A percentile compares a stretch with the other conserved stretches of the same genome.
Conservation (phyloP, 2,888 invertebrate species). For the Drosophila niveifrons region DNA sequence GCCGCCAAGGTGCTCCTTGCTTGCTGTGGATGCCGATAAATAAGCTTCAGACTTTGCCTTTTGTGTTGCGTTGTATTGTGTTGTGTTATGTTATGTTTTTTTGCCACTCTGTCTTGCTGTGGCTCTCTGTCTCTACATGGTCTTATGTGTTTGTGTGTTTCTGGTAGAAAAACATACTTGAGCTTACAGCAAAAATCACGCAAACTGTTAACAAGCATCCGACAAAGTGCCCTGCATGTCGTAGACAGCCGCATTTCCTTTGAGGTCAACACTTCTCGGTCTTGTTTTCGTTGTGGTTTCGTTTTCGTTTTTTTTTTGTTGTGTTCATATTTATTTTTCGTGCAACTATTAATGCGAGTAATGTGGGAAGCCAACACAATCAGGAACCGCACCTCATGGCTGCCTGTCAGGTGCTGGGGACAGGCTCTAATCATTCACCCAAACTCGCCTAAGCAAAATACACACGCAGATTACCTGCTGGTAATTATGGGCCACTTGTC, state of each 20-base stretch:
- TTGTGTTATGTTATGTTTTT: slow-evolving; percentile 6
- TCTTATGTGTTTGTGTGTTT: slow-evolving; percentile 15
- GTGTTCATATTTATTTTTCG: slow-evolving; percentile 14
- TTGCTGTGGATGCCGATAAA: slow-evolving; percentile 12
- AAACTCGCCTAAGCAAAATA: slow-evolving; percentile 1
- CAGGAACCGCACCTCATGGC: slow-evolving; percentile 4
- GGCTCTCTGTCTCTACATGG: neutral
- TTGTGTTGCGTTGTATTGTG: neutral
- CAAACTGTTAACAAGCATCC: slow-evolving; percentile 23
- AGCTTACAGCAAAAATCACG: slow-evolving; percentile 20
- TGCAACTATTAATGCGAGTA: slow-evolving; percentile 17
- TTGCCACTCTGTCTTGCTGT: neutral
- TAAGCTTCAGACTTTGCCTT: slow-evolving; percentile 12
- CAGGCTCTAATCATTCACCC: slow-evolving; percentile 3
- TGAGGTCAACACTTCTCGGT: slow-evolving; percentile 19
- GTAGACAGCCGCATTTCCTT: slow-evolving; percentile 5
- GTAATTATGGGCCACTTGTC: slow-evolving; percentile 56
- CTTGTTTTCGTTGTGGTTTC: slow-evolving; percentile 1
- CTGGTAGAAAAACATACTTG: slow-evolving; percentile 14
- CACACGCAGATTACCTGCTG: slow-evolving; percentile 34
- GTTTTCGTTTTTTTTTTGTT: slow-evolving; percentile 2
- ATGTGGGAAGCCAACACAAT: slow-evolving; percentile 18
- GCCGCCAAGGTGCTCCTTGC: slow-evolving; percentile 1
- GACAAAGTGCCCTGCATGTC: slow-evolving; percentile 24
- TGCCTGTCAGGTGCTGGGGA: slow-evolving; percentile 8